Evolutionary conservation across 2,888 invertebrate genomes (phyloP).

Genomic region (Xiphydria camelus): DNA sequence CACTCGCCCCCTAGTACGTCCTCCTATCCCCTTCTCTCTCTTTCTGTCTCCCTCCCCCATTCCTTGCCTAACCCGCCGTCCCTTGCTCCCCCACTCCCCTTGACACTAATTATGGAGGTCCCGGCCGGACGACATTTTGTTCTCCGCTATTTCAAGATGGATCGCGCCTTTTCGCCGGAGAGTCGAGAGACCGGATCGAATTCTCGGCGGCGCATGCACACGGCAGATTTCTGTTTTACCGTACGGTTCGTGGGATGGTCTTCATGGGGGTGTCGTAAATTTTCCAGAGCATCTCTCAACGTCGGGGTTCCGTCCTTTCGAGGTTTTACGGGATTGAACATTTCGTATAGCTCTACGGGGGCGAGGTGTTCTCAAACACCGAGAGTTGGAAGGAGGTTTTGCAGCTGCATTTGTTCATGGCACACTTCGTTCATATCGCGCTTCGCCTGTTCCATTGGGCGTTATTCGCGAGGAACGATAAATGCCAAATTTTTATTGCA

Average conservation of each 20-base stretch:
- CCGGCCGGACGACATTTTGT: constrained; percentile 55
- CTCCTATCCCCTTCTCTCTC: constrained; percentile 38
- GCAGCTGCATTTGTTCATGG: too few species aligned
- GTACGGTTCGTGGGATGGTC: too few species aligned
- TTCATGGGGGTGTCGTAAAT: constrained; percentile 3
- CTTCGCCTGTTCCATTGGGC: too few species aligned
- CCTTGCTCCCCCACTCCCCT: constrained; percentile 9
- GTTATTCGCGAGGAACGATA: too few species aligned
- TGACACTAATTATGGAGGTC: constrained; percentile 54
- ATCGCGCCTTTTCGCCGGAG: constrained; percentile 27
- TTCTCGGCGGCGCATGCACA: background rate
- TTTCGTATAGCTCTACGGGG: background rate
- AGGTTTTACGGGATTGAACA: background rate
- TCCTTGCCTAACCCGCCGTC: constrained; percentile 6
- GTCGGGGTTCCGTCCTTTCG: background rate
- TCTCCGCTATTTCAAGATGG: constrained; percentile 48
- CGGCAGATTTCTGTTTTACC: constrained; percentile 1
- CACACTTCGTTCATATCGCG: too few species aligned
- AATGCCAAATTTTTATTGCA: too few species aligned
- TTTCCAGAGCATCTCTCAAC: background rate
- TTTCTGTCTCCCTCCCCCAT: constrained; percentile 16
- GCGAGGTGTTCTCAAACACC: background rate
- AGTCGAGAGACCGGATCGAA: background rate
- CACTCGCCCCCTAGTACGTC: constrained; percentile 30
- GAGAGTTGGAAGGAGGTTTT: too few species aligned